phyloP scores from a whole-genome alignment of 2,888 invertebrate genomes.

The Tenthredo distinguenda region DNA sequence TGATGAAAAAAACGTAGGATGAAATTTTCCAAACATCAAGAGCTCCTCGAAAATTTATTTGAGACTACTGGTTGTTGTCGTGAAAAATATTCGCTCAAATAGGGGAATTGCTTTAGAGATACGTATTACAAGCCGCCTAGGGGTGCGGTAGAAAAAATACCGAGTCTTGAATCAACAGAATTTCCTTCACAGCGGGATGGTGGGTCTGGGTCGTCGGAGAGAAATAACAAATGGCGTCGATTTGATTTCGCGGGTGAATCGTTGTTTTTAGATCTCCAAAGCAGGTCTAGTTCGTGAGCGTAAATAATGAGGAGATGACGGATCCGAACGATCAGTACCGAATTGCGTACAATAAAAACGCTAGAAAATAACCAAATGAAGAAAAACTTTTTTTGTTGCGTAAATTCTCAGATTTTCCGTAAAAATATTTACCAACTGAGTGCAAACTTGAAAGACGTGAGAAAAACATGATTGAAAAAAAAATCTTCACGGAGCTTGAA shows the following conservation, averaged over 20 bases:
- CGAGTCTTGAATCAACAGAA: conserved; percentile 19
- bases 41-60: too few species aligned
- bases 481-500: too few species aligned
- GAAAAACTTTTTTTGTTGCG: neutral
- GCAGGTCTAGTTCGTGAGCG: neutral
- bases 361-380: neutral
- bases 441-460: too few species aligned
- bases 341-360: neutral
- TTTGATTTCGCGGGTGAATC: conserved; percentile 30
- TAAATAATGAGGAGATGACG: conserved; percentile 36
- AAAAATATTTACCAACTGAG: too few species aligned
- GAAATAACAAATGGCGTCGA: conserved; percentile 27
- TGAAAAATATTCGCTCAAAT: too few species aligned
- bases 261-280: conserved; percentile 26
- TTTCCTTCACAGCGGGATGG: neutral
- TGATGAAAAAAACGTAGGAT: too few species aligned
- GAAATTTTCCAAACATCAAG: too few species aligned
- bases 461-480: too few species aligned
- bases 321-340: neutral
- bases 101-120: neutral
- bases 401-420: too few species aligned
- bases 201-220: neutral
- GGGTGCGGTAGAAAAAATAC: neutral
- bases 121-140: neutral
- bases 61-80: too few species aligned